A percentile compares a stretch with the other conserved stretches of the same genome.
phyloP scores from a whole-genome alignment of 1,140 invertebrate species.

The Drosophila murphyi region DNA sequence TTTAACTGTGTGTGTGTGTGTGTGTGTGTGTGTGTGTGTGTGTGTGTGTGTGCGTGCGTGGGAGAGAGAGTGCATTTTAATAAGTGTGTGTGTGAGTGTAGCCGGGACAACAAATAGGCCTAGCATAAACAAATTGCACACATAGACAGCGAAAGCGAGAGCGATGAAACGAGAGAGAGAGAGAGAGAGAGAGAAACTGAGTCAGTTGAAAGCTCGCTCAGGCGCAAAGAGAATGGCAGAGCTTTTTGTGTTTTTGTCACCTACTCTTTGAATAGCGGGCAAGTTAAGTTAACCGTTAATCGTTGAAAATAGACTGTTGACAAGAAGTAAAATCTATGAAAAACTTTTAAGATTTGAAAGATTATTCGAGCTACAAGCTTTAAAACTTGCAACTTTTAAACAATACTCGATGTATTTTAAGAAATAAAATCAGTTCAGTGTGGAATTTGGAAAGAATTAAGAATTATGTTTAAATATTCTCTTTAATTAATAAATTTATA shows the following conservation, averaged over 20 bases:
- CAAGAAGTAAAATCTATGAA: too few species aligned
- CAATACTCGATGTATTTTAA: too few species aligned
- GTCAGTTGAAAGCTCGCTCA: constrained; percentile 39
- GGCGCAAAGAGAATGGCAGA: constrained; percentile 22
- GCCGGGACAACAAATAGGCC: constrained; percentile 51
- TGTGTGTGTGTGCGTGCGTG: neutral
- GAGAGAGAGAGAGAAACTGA: neutral
- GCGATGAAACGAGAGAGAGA: neutral
- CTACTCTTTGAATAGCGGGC: constrained; percentile 1
- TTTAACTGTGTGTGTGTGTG: constrained; percentile 5
- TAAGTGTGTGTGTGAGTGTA: constrained; percentile 4
- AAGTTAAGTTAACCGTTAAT: neutral
- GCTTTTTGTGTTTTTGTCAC: constrained; percentile 4
- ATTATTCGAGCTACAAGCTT: too few species aligned
- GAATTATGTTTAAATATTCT: too few species aligned
- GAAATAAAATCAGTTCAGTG: too few species aligned
- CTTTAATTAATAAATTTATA: too few species aligned
- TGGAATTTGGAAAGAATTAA: too few species aligned
- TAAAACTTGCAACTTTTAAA: too few species aligned
- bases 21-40: constrained; percentile 5
- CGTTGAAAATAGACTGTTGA: neutral
- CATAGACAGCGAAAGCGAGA: constrained; percentile 1
- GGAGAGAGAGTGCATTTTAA: neutral
- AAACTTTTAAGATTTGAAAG: too few species aligned
- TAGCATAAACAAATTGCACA: constrained; percentile 48